Base-by-base conservation (phyloP, 2,888 invertebrate genomes). In the Phymatocera aterrima region DNA sequence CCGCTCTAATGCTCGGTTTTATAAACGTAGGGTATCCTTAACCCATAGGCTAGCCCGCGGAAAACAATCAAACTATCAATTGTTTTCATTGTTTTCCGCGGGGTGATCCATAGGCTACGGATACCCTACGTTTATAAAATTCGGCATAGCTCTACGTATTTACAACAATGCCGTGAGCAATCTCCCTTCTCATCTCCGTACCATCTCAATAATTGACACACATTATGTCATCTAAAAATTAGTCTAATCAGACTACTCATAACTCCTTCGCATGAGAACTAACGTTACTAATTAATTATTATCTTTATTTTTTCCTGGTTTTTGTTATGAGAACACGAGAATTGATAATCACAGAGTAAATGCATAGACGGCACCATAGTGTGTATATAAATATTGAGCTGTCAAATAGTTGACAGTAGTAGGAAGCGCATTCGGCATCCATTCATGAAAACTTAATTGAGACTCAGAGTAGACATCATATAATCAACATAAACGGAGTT, bases 361-460 rank as follows among this genome's bases (percentile, higher is more conserved):
- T 21, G 21, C 21, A 18, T 64, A n/a, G 37, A n/a, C 24, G 4
- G 18, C 21, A 37, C 18, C 34, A 8, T 21, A 51, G 68, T 6
- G n/a, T 46, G 28, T 68, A 68, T 46, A 68, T 68, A 68, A 68
- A 68, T 68, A 68, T 43, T n/a, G 34, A 64, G 12, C 68, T 68
- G 68, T 68, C 68, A 68, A 68, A 68, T 43, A 46, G 68, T 68
- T 68, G 68, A 68, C 68, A 68, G 46, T 68, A 64, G 61, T 18
- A 34, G 34, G 31, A 43, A 15, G 40, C 68, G 21, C 28, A 34
- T 64, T 34, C 1, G 4, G 24, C 40, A 40, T 12, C 46, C 34
- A 46, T 68, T 46, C 2, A 64, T 68, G 24, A 1, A 12, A 8
- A 43, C 43, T 6, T 46, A 46, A 68, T 68, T 28, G 28, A 68